phyloP scores from a whole-genome alignment of 2,888 invertebrate species.

The Brachylomia viminalis region DNA sequence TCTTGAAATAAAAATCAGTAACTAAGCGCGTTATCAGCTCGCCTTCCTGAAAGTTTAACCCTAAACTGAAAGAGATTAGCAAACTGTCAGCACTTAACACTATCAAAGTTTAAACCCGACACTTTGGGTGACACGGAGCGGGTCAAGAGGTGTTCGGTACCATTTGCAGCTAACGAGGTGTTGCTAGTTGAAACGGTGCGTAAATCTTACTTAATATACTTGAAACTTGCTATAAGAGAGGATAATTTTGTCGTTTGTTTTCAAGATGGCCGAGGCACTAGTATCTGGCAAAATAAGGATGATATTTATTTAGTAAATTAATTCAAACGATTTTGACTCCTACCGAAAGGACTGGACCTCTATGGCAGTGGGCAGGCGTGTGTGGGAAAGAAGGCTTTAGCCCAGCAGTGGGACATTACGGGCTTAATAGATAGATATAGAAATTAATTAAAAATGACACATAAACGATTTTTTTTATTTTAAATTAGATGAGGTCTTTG shows the following conservation, averaged over 20 bases:
- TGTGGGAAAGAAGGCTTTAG: no score
- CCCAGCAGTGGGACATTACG: no score
- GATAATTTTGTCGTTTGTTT: background rate
- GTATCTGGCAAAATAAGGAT: background rate
- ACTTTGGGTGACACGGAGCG: constrained; percentile 52
- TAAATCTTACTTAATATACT: constrained; percentile 41
- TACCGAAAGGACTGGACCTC: background rate
- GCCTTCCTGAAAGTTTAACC: constrained; percentile 53
- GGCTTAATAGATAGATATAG: no score
- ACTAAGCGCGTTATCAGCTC: constrained; percentile 32
- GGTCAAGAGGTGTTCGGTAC: constrained; percentile 61
- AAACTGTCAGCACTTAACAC: constrained; percentile 63
- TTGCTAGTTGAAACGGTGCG: constrained; percentile 31
- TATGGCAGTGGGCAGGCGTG: background rate
- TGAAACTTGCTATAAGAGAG: constrained; percentile 15
- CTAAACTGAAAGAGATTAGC: constrained; percentile 56
- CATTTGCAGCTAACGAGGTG: constrained; percentile 58
- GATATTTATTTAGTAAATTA: background rate
- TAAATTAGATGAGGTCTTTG: background rate
- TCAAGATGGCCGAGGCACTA: background rate
- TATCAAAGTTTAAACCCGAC: constrained; percentile 63
- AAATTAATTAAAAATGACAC: no score
- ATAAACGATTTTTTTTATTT: background rate
- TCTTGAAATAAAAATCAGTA: constrained; percentile 26
- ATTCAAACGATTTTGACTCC: background rate